Base-by-base conservation (phyloP, 2,113 vertebrate species). In the Pelvicachromis taeniatus region DNA sequence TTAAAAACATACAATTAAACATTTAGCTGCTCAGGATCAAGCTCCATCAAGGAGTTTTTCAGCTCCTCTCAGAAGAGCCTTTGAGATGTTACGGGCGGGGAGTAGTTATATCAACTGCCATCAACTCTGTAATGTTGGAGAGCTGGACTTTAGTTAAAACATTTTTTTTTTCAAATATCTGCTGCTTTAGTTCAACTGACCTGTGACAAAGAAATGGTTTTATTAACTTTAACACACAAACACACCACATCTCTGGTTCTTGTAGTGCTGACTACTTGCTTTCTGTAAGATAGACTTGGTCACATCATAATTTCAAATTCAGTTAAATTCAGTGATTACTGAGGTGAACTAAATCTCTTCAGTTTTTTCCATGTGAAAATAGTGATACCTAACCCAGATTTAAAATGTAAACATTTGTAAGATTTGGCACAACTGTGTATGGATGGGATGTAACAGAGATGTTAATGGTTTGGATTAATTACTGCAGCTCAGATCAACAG, bases 251-350 rank as follows among this genome's bases (percentile, higher is more conserved):
- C 10, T 7, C 17, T 63, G 0, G 17, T 63, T 63, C 2, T 63
- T 63, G 17, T 2, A 4, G 33, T n/a, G 59, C 19, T 38, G 10
- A 63, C 3, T n/a, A 63, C 59, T 63, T 7, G 10, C 31, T 33
- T 59, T 19, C 29, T 1, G 0, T 19, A 59, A 0, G 29, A 4
- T 17, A 17, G 29, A 33, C 56, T 59, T 0, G 0, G 56, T 33
- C 9, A 59, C 56, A 2, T 59, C 8, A 59, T 33, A 10, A 33
- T 19, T 19, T 59, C 33, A 38, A 3, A 63, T 63, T 13, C 59
- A 38, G 19, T 38, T 8, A 21, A 63, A 38, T 63, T 63, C 10
- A 38, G 10, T 63, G 19, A 63, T 38, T 21, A 2, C 6, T 1
- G 33, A 3, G 1, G 59, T 38, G 33, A 63, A 63, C 0, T 63